phyloP scores from a whole-genome alignment of 1,140 invertebrate species.

The Ceratosolen fusciceps region DNA sequence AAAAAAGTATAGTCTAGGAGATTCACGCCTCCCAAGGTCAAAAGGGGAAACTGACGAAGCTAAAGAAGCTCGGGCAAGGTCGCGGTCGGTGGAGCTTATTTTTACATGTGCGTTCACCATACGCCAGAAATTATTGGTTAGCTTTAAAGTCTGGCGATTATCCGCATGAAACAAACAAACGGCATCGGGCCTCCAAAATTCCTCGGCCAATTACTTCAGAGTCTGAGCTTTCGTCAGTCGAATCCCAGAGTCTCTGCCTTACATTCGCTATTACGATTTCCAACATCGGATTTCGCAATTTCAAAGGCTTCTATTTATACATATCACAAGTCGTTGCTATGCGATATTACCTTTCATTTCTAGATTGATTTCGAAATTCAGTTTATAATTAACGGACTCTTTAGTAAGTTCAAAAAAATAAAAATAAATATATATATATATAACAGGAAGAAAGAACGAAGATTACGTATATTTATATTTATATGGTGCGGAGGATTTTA shows the following conservation, averaged over 20 bases:
- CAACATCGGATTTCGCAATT: not conserved
- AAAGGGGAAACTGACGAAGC: constrained; percentile 36
- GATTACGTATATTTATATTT: not conserved
- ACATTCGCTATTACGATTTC: not conserved
- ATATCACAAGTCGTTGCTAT: not conserved
- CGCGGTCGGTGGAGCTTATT: constrained; percentile 45
- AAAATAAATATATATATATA: too few species aligned
- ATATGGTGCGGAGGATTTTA: not conserved
- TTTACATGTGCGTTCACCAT: constrained; percentile 38
- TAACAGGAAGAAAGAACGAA: not conserved
- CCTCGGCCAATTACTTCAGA: not conserved
- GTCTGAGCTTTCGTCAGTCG: not conserved
- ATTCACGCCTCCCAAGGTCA: constrained; percentile 21
- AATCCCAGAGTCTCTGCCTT: not conserved
- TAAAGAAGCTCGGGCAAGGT: constrained; percentile 43
- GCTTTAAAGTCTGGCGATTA: constrained; percentile 3
- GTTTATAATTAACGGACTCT: not conserved
- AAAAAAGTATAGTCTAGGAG: constrained; percentile 41
- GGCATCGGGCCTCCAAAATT: constrained; percentile 16
- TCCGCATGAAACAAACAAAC: constrained; percentile 5
- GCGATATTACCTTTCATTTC: not conserved
- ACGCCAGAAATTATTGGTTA: constrained; percentile 25
- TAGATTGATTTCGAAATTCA: not conserved
- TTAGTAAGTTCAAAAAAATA: too few species aligned
- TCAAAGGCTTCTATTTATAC: not conserved